A percentile compares a stretch with the other conserved stretches of the same genome.
phyloP scores from a whole-genome alignment of 2,888 invertebrate genomes.

The Pomacea canaliculata region DNA sequence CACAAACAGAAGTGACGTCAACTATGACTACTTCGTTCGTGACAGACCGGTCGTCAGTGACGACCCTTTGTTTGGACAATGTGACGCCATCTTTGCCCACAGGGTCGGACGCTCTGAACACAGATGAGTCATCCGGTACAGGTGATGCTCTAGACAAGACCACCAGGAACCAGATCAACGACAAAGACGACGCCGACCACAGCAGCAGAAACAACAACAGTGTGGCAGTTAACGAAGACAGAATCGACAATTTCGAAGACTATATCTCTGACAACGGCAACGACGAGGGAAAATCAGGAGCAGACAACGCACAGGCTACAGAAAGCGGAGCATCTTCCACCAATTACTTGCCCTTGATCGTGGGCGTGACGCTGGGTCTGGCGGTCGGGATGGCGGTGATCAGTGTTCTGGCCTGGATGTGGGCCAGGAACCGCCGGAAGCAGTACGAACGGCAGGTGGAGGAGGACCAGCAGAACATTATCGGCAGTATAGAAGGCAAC shows the following conservation, averaged over 20 bases:
- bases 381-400: slow-evolving; percentile 33
- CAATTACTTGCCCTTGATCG: slow-evolving; percentile 30
- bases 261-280: not conserved
- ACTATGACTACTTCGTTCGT: no score
- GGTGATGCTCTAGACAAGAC: no score
- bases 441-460: slow-evolving; percentile 29
- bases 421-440: slow-evolving; percentile 32
- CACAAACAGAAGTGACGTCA: no score
- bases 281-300: not conserved
- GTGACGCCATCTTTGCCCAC: no score
- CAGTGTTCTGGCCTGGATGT: slow-evolving; percentile 31
- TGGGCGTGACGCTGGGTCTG: slow-evolving; percentile 30
- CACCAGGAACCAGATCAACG: not conserved
- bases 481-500: slow-evolving; percentile 24
- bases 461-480: slow-evolving; percentile 37
- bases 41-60: no score
- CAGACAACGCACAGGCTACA: not conserved
- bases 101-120: no score
- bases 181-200: slow-evolving; percentile 10
- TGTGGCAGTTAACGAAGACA: not conserved
- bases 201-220: slow-evolving; percentile 9
- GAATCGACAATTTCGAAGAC: not conserved
- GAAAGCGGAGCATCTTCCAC: not conserved
- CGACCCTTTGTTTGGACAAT: no score
- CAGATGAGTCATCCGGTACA: no score